phyloP scores from a whole-genome alignment of 2,888 invertebrate genomes.

The Cheilosia vulpina region DNA sequence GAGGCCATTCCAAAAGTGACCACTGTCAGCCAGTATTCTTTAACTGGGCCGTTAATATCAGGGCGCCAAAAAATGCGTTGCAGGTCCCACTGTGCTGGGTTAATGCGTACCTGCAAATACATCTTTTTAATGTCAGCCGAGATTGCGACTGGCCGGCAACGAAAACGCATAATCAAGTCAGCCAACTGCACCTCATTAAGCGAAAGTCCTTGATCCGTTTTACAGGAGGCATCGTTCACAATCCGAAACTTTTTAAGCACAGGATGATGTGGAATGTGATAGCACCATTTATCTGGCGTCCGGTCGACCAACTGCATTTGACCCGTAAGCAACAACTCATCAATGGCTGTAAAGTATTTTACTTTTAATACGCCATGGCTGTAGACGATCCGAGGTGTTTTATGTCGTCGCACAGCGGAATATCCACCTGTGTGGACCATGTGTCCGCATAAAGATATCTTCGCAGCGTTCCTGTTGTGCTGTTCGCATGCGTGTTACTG shows the following conservation, averaged over 20 bases:
- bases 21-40: conserved; percentile 36
- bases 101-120: conserved; percentile 29
- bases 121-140: conserved; percentile 32
- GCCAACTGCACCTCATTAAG: background rate
- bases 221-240: conserved; percentile 1
- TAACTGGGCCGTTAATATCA: background rate
- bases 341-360: background rate
- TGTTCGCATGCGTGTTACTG: background rate
- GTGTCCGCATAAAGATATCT: conserved; percentile 2
- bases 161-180: too few species aligned
- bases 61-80: conserved; percentile 49
- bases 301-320: background rate
- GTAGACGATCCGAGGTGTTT: background rate
- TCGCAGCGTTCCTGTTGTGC: background rate
- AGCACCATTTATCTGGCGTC: background rate
- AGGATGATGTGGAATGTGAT: conserved; percentile 9
- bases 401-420: conserved; percentile 2
- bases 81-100: conserved; percentile 28
- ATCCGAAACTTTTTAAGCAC: conserved; percentile 6
- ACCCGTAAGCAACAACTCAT: background rate
- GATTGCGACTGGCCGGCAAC: too few species aligned
- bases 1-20: conserved; percentile 44
- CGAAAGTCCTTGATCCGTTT: background rate
- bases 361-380: background rate
- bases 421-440: background rate